Evolutionary conservation across 2,888 invertebrate genomes (phyloP), one percentile per base, ranked within the genome.

Genomic region (Latheticus oryzae): DNA sequence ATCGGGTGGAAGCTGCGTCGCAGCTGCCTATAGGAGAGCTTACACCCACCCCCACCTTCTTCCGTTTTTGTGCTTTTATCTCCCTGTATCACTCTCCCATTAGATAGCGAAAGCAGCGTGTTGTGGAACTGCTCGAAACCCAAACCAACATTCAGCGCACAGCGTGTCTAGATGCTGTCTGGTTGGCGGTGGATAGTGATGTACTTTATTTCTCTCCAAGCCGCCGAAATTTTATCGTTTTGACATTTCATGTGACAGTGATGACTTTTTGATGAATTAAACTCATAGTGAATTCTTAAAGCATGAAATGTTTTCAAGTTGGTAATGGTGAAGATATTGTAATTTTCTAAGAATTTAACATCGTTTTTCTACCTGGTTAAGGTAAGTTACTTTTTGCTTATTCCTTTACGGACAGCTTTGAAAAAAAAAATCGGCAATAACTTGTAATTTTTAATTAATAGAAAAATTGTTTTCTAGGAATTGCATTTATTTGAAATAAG

Each of bases 41-140:
- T 15, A 19, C n/a, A n/a, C 38, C 30, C 28, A n/a, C 51, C 16
- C 51, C 37, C 50, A 28, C 50, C 32, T 13, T 24, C 26, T 28
- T 23, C n/a, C n/a, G n/a, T n/a, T 50, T 32, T 28, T 38, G 38
- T 28, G 50, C 50, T 52, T n/a, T 52, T 52, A 52, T 52, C 52
- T 32, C 32, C 42, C 38, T 26, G 33, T 51, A 38, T 51, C 47
- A 47, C 47, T 47, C 47, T 48, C 37, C 37, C 35, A 33, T 52
- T 52, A 33, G 52, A 52, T 52, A 52, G 52, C 52, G 52, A 52
- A 52, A 52, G 52, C n/a, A n/a, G n/a, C 52, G 52, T 38, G 37
- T 19, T 30, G 38, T 50, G 13, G 48, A 47, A 47, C 17, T n/a
- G n/a, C n/a, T n/a, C n/a, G n/a, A n/a, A n/a, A n/a, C n/a, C n/a